Base-by-base conservation (phyloP, 1,140 invertebrate genomes). In the Nymphalis io region DNA sequence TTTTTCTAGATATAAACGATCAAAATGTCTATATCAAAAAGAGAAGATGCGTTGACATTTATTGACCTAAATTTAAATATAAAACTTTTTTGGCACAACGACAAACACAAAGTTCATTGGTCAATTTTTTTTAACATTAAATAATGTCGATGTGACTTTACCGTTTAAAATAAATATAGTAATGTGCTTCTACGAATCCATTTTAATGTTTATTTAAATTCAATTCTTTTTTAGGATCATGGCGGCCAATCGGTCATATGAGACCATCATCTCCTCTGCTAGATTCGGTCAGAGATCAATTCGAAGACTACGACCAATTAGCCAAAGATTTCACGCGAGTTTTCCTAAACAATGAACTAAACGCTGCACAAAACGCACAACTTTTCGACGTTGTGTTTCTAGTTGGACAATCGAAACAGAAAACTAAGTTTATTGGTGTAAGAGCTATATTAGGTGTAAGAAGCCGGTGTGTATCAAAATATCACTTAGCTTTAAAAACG, bases 161-260 rank as follows among this genome's bases (percentile, higher is more conserved):
- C 1, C 3, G 42, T 46, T 46, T 5, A 46, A 46, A 46, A 46
- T 46, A 46, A 16, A 16, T n/a, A 18, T 53, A 51, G 15, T 51
- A 44, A 46, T 23, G 39, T 46, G 20, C 44, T n/a, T 33, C 38
- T 53, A 20, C 40, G 42, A 40, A 60, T 65, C 53, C 1, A 15
- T 16, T 62, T 27, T 18, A 18, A n/a, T n/a, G n/a, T n/a, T n/a
- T n/a, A n/a, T n/a, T n/a, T n/a, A n/a, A n/a, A n/a, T n/a, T n/a
- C n/a, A n/a, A n/a, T n/a, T n/a, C n/a, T 55, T 58, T 60, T 78
- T 0, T 75, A 92, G 97, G 96, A 66, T 98, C 97, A 2, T 98
- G 97, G 97, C 93, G 97, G 77, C 97, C 97, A 2, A 98, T 98
- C 70, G 97, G 97, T 53, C 97, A 98, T 88, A 97, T 98, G 97